Evolutionary conservation across 2,113 vertebrate species (phyloP).

Genomic region (Cryptotis parvus): DNA sequence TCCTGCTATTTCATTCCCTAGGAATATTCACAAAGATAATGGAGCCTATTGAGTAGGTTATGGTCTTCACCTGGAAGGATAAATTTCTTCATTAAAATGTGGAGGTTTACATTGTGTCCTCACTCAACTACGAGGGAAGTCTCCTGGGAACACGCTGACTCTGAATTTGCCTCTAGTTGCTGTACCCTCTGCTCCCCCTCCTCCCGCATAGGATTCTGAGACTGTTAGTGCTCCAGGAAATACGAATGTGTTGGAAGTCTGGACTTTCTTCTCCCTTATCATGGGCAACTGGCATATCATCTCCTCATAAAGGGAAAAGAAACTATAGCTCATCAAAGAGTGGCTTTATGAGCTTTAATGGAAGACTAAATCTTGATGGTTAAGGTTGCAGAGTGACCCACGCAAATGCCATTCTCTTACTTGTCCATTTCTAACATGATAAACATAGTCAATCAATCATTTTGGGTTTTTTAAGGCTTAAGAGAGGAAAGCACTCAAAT

Average conservation of each 20-base stretch:
- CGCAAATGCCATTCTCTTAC: constrained; percentile 51
- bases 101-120: constrained; percentile 48
- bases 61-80: constrained; percentile 48
- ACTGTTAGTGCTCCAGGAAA: constrained; percentile 67
- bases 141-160: constrained; percentile 18
- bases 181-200: constrained; percentile 55
- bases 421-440: constrained; percentile 8
- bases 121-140: constrained; percentile 18
- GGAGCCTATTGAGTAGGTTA: constrained; percentile 46
- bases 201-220: constrained; percentile 61
- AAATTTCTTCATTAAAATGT: constrained; percentile 39
- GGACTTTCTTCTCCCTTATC: constrained; percentile 73
- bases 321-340: constrained; percentile 81
- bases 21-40: constrained; percentile 65
- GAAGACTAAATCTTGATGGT: constrained; percentile 79
- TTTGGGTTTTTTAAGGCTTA: constrained; percentile 50
- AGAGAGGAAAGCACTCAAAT: constrained; percentile 45
- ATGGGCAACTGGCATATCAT: constrained; percentile 68
- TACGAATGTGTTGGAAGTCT: constrained; percentile 69
- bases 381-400: constrained; percentile 73
- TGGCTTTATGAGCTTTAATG: constrained; percentile 79
- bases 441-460: constrained; percentile 58
- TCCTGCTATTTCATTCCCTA: constrained; percentile 60
- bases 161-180: constrained; percentile 65
- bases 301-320: constrained; percentile 75